Base-by-base conservation (phyloP, 1,140 invertebrate species). In the Pogonomyrmex californicus region DNA sequence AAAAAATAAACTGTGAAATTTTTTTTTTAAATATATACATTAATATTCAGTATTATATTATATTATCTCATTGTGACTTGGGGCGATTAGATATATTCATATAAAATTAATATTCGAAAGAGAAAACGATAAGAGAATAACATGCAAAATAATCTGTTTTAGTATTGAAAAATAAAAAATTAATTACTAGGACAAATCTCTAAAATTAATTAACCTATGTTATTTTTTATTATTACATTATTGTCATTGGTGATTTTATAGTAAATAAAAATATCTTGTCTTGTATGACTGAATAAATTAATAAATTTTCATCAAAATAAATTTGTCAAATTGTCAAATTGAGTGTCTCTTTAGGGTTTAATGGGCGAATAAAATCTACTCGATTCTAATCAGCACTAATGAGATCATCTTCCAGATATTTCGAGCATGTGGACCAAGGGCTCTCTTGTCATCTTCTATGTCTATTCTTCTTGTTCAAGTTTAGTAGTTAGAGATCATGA, bases 401-500 rank as follows among this genome's bases (percentile, higher is more conserved):
- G 7, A 30, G 10, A 0, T 23, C 51, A 36, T 65, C 33, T 66
- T 65, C 12, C 62, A 54, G 17, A 7, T 65, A 12, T 85, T 85
- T 73, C 51, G 54, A 83, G 79, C 54, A 82, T 82, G 58, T 36
- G 73, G 36, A 65, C 30, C 47, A 51, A 30, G 17, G 47, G 41
- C 4, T 66, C 5, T 65, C 47, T 9, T 60, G 10, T 87, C 62
- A 65, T 82, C 56, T 12, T 60, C 33, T 88, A 38, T 58, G n/a
- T 73, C 38, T 51, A 36, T 56, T n/a, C 17, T 71, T 9, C 30
- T 44, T 12, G 14, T 66, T 17, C 14, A 14, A 85, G 36, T 81
- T 51, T 7, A 49, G 70, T 65, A 66, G 47, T 73, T 68, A 87
- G 51, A 68, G 23, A 68, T 30, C 30, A 70, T 38, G 17, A 86